phyloP scores from a whole-genome alignment of 2,797 vertebrate species.

The Pseudocheirus occidentalis region DNA sequence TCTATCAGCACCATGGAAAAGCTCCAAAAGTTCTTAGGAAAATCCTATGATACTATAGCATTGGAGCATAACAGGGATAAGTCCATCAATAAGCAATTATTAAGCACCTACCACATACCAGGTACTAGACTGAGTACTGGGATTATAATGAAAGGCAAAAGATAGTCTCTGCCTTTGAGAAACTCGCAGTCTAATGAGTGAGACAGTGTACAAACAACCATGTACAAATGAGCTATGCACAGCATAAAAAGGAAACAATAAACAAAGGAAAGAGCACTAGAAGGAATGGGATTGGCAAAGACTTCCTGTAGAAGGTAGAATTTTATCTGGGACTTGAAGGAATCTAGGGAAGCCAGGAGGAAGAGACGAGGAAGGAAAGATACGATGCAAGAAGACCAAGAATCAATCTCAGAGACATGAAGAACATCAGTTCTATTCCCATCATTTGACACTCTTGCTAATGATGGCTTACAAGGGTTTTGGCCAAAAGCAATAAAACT shows the following conservation, averaged over 20 bases:
- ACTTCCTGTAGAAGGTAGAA: neutral
- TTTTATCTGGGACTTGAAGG: neutral
- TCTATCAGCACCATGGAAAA: neutral
- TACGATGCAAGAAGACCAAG: neutral
- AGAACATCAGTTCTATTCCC: neutral
- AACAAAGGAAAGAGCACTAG: neutral
- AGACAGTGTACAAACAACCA: neutral
- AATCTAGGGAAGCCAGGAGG: neutral
- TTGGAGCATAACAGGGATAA: neutral
- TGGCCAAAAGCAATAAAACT: neutral
- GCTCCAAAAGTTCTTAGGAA: neutral
- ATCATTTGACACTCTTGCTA: neutral
- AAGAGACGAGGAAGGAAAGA: neutral
- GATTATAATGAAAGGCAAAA: neutral
- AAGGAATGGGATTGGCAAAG: neutral
- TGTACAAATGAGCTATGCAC: neutral
- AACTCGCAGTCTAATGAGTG: neutral
- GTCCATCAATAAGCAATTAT: neutral
- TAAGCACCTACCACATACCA: neutral
- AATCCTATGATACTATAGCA: neutral
- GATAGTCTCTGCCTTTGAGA: neutral
- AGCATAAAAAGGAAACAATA: neutral
- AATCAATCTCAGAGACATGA: neutral
- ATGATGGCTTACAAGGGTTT: neutral
- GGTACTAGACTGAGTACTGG: neutral